Evolutionary conservation across 2,113 vertebrate species (phyloP).

Genomic region (Danionella cerebrum): DNA sequence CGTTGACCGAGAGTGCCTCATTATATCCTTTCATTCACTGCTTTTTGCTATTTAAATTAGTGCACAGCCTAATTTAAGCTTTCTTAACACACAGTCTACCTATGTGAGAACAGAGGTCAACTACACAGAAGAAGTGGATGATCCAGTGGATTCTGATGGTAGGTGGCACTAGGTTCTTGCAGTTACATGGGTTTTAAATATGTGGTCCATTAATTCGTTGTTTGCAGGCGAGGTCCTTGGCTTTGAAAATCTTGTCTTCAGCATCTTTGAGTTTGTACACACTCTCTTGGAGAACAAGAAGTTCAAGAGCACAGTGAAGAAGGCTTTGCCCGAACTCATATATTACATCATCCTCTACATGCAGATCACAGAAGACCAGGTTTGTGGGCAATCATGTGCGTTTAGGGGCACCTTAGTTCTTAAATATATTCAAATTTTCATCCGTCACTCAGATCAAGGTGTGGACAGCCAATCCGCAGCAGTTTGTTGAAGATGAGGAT

Average conservation of each 20-base stretch:
- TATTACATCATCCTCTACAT: constrained; percentile 98
- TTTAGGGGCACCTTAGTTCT: neutral
- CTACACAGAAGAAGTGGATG: constrained; percentile 95
- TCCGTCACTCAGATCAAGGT: constrained; percentile 77
- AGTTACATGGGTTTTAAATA: too few species aligned
- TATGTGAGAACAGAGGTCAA: constrained; percentile 98
- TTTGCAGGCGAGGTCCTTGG: constrained; percentile 88
- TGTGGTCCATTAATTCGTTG: too few species aligned
- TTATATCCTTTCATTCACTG: constrained; percentile 80
- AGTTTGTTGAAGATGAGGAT: constrained; percentile 97
- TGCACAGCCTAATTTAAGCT: too few species aligned
- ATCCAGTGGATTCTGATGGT: constrained; percentile 96
- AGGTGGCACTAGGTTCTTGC: constrained; percentile 35
- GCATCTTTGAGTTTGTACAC: constrained; percentile 98
- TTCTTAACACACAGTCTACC: constrained; percentile 72
- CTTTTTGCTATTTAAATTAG: neutral
- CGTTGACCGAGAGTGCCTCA: constrained; percentile 92
- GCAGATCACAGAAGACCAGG: constrained; percentile 97
- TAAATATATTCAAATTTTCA: neutral
- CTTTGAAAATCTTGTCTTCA: constrained; percentile 97
- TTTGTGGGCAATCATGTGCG: constrained; percentile 17
- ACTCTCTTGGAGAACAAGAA: constrained; percentile 93
- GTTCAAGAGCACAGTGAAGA: constrained; percentile 95
- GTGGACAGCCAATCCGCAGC: constrained; percentile 95
- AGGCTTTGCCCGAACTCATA: constrained; percentile 91